Percentiles rank a stretch among this genome's conserved stretches.
These are phyloP conservation scores for Acronicta aceris DNA, from an alignment of 2,888 invertebrate genomes.

Conservation along the genomic window DNA sequence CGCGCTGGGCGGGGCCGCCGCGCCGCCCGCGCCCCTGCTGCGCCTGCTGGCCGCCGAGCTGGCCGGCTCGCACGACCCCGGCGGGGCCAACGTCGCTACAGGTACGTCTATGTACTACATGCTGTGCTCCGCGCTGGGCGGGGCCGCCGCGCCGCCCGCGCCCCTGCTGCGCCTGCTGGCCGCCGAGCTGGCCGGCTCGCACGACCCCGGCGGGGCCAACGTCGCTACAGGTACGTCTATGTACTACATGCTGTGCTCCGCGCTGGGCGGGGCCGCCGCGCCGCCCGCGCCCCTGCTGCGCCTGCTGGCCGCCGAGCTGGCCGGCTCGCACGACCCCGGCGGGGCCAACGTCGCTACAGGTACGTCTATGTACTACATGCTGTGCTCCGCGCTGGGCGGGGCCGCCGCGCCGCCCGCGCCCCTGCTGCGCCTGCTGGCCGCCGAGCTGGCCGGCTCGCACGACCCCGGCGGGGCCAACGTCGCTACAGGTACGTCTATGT, in stretches of 20 bases:
- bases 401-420: slow-evolving; percentile 91
- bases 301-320: slow-evolving; percentile 96
- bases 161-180: slow-evolving; percentile 92
- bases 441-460: slow-evolving; percentile 97
- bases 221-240: slow-evolving; percentile 64
- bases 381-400: slow-evolving; percentile 71
- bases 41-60: slow-evolving; percentile 95
- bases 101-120: slow-evolving; percentile 36
- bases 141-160: slow-evolving; percentile 88
- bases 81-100: slow-evolving; percentile 93
- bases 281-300: slow-evolving; percentile 92
- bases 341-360: slow-evolving; percentile 92
- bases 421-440: slow-evolving; percentile 91
- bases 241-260: slow-evolving; percentile 64
- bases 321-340: slow-evolving; percentile 97
- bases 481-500: slow-evolving; percentile 58
- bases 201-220: slow-evolving; percentile 98
- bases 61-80: slow-evolving; percentile 97
- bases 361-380: slow-evolving; percentile 4
- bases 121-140: slow-evolving; percentile 73
- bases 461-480: slow-evolving; percentile 97
- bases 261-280: slow-evolving; percentile 68
- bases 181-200: slow-evolving; percentile 97
- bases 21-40: slow-evolving; percentile 92
- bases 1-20: slow-evolving; percentile 69